Percentiles rank a stretch among this genome's conserved stretches.
Evolutionary conservation across 2,888 invertebrate species (phyloP).

Genomic region (Calephelis perditalis): DNA sequence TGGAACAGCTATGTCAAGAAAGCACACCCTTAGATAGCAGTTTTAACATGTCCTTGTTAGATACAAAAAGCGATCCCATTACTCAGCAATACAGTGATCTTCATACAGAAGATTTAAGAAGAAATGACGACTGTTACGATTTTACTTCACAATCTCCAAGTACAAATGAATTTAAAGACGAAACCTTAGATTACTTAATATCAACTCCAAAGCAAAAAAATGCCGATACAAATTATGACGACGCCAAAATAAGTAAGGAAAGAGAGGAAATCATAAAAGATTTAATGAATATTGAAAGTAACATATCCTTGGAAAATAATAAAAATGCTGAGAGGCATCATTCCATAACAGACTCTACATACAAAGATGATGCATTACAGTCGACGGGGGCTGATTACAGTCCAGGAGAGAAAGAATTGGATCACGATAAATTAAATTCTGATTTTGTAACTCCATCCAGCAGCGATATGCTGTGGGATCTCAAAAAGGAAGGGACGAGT

Average conservation of each 20-base stretch:
- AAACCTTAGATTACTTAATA: constrained; percentile 61
- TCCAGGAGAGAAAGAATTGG: constrained; percentile 9
- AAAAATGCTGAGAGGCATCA: constrained; percentile 22
- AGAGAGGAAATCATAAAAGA: constrained; percentile 68
- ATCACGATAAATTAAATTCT: constrained; percentile 8
- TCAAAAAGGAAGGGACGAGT: background rate
- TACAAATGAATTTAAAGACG: constrained; percentile 58
- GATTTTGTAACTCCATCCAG: background rate
- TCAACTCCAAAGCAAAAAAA: constrained; percentile 54
- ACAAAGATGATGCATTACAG: background rate
- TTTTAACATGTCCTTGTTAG: constrained; percentile 62
- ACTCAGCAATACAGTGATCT: constrained; percentile 52
- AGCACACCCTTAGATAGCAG: constrained; percentile 59
- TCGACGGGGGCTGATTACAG: constrained; percentile 6
- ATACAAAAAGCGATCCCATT: constrained; percentile 54
- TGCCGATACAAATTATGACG: constrained; percentile 43
- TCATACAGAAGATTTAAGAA: constrained; percentile 55
- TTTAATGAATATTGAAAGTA: constrained; percentile 65
- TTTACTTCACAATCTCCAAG: constrained; percentile 60
- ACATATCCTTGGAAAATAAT: constrained; percentile 45
- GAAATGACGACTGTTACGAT: constrained; percentile 64
- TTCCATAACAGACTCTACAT: constrained; percentile 20
- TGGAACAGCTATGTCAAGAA: constrained; percentile 61
- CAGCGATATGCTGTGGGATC: background rate
- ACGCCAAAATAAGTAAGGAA: constrained; percentile 47